Conservation (phyloP, 2,113 vertebrate genomes). For the Myanophis thanlyinensis region DNA sequence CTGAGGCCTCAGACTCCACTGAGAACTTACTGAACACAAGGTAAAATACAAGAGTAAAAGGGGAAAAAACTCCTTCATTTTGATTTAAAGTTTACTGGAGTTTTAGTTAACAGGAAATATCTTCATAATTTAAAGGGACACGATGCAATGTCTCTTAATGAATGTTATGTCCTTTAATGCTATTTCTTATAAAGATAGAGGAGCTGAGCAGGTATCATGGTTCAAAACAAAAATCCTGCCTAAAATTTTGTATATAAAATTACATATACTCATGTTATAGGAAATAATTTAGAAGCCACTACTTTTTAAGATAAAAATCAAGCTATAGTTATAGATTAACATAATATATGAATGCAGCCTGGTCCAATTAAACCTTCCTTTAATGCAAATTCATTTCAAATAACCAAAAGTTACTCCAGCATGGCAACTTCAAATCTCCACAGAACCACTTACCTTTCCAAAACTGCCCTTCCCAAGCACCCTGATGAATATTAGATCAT, state of each 20-base stretch:
- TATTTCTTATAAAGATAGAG: neutral
- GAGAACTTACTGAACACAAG: neutral
- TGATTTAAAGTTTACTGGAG: neutral
- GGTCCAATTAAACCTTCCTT: neutral
- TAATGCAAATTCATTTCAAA: neutral
- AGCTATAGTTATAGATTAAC: neutral
- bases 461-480: conserved; percentile 98
- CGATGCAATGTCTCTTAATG: neutral
- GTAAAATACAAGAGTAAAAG: neutral
- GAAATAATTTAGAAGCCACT: neutral
- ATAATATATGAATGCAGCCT: neutral
- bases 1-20: neutral
- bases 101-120: neutral
- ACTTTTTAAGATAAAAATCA: neutral
- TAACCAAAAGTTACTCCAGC: neutral
- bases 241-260: neutral
- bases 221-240: neutral
- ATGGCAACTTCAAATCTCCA: neutral
- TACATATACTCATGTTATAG: neutral
- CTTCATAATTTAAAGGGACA: neutral
- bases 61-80: neutral
- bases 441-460: conserved; percentile 84
- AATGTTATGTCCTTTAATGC: neutral
- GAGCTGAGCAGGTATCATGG: neutral
- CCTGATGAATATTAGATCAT: conserved; percentile 89